phyloP scores from a whole-genome alignment of 2,888 invertebrate species.

The Villa cingulata region DNA sequence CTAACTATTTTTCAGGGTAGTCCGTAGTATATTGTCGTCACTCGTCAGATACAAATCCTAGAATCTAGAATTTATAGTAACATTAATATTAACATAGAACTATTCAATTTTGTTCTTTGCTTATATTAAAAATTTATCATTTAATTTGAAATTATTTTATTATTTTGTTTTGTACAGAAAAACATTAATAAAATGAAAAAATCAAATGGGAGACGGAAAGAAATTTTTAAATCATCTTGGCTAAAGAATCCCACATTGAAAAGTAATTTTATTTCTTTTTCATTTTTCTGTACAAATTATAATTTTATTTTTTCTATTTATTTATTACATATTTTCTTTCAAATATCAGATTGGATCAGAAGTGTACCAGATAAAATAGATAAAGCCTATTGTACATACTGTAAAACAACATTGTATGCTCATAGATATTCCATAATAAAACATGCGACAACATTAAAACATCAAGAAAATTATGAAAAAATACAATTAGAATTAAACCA shows the following conservation, averaged over 20 bases:
- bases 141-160: too few species aligned
- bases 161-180: too few species aligned
- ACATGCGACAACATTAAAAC: conserved; percentile 45
- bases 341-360: conserved; percentile 38
- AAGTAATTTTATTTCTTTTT: background rate
- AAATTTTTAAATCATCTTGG: background rate
- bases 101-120: too few species aligned
- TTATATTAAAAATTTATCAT: too few species aligned
- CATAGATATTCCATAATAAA: conserved; percentile 44
- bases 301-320: background rate
- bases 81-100: too few species aligned
- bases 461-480: conserved; percentile 36
- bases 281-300: too few species aligned
- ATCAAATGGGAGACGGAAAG: background rate
- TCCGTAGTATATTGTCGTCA: too few species aligned
- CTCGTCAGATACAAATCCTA: too few species aligned
- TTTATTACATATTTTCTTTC: background rate
- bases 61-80: too few species aligned
- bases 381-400: conserved; percentile 43
- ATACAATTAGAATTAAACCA: too few species aligned
- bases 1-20: too few species aligned
- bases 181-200: background rate
- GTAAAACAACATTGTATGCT: conserved; percentile 44
- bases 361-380: conserved; percentile 41
- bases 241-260: conserved; percentile 8